Percentiles rank a stretch among this genome's conserved stretches.
Evolutionary conservation across 2,113 vertebrate species (phyloP).

Genomic region (Mormyrus iriodes): DNA sequence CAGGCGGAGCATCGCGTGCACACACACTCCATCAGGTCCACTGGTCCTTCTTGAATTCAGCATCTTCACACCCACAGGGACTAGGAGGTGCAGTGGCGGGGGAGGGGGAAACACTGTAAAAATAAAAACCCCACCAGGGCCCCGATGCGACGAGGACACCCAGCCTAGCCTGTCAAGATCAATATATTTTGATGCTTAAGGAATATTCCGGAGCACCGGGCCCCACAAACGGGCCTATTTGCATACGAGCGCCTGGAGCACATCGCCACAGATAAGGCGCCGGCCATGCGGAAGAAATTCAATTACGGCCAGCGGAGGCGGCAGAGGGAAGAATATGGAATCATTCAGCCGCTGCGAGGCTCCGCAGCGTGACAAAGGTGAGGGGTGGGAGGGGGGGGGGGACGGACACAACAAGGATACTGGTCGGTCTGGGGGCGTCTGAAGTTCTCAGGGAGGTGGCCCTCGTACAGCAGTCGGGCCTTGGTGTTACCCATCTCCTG

Average conservation of each 20-base stretch:
- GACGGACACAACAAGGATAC: constrained; percentile 73
- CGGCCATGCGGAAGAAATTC: constrained; percentile 35
- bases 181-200: constrained; percentile 37
- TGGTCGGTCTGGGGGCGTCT: constrained; percentile 94
- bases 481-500: constrained; percentile 94
- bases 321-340: constrained; percentile 39
- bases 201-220: constrained; percentile 33
- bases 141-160: constrained; percentile 11
- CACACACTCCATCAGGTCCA: neutral
- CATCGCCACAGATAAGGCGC: constrained; percentile 26
- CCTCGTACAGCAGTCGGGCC: constrained; percentile 88
- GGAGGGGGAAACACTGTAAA: neutral
- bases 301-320: constrained; percentile 36
- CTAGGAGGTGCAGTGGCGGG: neutral
- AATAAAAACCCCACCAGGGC: constrained; percentile 27
- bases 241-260: constrained; percentile 32
- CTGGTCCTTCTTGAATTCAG: neutral
- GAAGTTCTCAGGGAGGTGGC: constrained; percentile 91
- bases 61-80: neutral
- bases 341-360: constrained; percentile 29
- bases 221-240: constrained; percentile 40
- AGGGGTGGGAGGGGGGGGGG: constrained; percentile 14
- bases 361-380: constrained; percentile 31
- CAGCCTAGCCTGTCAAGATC: constrained; percentile 30
- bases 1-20: no score